These are phyloP conservation scores for Labia minor DNA, from an alignment of 2,888 invertebrate species.

Conservation along the genomic window DNA sequence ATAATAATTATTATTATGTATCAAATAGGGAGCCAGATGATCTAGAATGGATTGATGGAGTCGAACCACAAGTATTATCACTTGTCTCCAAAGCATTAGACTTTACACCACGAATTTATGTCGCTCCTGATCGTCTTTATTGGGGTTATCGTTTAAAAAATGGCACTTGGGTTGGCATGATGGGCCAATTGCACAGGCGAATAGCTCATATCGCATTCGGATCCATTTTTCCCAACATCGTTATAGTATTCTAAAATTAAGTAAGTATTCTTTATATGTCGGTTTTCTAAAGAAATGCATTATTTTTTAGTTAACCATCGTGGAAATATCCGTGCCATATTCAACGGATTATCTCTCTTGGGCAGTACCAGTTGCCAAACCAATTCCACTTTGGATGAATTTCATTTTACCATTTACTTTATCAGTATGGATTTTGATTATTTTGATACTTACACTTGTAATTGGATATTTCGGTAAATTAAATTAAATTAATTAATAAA, in stretches of 20 bases:
- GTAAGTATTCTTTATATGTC: neutral
- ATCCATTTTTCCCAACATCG: neutral
- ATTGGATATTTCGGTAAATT: neutral
- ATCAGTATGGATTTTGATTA: neutral
- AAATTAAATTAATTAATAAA: neutral
- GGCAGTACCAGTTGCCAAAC: neutral
- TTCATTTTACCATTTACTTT: neutral
- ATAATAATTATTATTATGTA: no score
- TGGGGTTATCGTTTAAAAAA: neutral
- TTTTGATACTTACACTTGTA: neutral
- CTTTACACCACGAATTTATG: neutral
- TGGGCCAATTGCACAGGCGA: neutral
- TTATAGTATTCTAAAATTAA: neutral
- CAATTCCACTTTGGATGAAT: neutral
- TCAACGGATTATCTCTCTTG: neutral
- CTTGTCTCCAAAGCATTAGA: neutral
- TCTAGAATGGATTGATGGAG: neutral
- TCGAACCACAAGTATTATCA: neutral
- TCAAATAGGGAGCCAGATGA: neutral
- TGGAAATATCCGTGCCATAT: neutral
- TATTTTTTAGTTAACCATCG: neutral
- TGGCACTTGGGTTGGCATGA: neutral
- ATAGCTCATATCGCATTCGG: neutral
- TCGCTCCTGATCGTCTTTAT: neutral
- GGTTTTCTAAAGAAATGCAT: neutral